Percentiles rank a stretch among this genome's conserved stretches.
phyloP scores from a whole-genome alignment of 2,888 invertebrate species.

The Gasteruption jaculator region DNA sequence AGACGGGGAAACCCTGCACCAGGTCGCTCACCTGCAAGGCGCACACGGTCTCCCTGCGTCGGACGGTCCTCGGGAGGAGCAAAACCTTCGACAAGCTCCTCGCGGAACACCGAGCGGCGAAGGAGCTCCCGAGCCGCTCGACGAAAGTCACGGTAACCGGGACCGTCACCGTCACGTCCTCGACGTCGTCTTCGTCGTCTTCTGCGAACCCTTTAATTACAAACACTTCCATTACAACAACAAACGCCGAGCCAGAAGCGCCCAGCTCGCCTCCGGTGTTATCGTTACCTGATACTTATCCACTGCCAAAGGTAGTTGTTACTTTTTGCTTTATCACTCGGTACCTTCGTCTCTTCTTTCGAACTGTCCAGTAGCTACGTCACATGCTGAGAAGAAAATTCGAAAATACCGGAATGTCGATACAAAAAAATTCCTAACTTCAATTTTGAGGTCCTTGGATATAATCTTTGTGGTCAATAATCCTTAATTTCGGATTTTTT shows the following conservation, averaged over 20 bases:
- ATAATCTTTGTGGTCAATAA: no score
- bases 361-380: no score
- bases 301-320: conserved; percentile 50
- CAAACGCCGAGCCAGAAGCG: conserved; percentile 61
- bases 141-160: conserved; percentile 34
- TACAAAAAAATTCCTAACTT: no score
- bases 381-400: no score
- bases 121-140: conserved; percentile 52
- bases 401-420: no score
- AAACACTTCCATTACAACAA: conserved; percentile 51
- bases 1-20: conserved; percentile 70
- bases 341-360: no score
- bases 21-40: conserved; percentile 72
- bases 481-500: no score
- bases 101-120: conserved; percentile 67
- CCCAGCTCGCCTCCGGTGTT: conserved; percentile 51
- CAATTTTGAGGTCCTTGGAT: no score
- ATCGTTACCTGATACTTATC: conserved; percentile 48
- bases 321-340: no score
- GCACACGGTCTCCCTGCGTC: conserved; percentile 65
- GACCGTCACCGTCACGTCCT: conserved; percentile 34
- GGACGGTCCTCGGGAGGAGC: conserved; percentile 67
- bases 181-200: conserved; percentile 27
- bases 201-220: conserved; percentile 40
- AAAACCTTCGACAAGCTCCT: conserved; percentile 73